These are phyloP conservation scores for Cephus cinctus DNA, from an alignment of 1,140 invertebrate genomes.

Conservation along the genomic window DNA sequence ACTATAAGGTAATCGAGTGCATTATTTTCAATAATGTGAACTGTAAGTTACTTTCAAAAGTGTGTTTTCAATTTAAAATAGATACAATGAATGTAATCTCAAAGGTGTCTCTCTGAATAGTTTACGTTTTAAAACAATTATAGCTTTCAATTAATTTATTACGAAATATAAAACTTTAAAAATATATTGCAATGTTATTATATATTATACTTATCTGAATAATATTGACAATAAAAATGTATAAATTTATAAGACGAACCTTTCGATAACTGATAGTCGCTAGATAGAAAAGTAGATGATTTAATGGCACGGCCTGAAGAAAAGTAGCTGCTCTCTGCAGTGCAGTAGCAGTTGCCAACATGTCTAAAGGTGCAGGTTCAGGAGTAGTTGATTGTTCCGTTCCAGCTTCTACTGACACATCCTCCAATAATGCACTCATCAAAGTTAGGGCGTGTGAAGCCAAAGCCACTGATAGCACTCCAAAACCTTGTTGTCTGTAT, in stretches of 20 bases:
- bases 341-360: conserved; percentile 63
- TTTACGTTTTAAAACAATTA: no score
- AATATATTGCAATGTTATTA: not conserved
- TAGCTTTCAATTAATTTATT: no score
- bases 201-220: not conserved
- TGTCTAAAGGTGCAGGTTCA: conserved; percentile 61
- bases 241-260: no score
- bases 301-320: conserved; percentile 66
- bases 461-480: conserved; percentile 78
- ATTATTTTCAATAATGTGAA: no score
- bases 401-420: conserved; percentile 60
- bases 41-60: no score
- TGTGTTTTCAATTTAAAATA: no score
- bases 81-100: no score
- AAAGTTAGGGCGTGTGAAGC: conserved; percentile 72
- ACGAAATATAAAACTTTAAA: not conserved
- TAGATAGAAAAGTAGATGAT: conserved; percentile 81
- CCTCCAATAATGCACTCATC: conserved; percentile 58
- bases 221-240: conserved; percentile 1
- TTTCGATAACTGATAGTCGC: conserved; percentile 88
- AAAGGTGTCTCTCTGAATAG: no score
- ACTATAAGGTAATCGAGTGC: no score
- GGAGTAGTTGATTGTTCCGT: conserved; percentile 37
- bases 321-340: conserved; percentile 68
- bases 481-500: conserved; percentile 73